Percentiles rank a stretch among this genome's conserved stretches.
Conservation (phyloP, 2,888 invertebrate species). For the Cosmia pyralina region DNA sequence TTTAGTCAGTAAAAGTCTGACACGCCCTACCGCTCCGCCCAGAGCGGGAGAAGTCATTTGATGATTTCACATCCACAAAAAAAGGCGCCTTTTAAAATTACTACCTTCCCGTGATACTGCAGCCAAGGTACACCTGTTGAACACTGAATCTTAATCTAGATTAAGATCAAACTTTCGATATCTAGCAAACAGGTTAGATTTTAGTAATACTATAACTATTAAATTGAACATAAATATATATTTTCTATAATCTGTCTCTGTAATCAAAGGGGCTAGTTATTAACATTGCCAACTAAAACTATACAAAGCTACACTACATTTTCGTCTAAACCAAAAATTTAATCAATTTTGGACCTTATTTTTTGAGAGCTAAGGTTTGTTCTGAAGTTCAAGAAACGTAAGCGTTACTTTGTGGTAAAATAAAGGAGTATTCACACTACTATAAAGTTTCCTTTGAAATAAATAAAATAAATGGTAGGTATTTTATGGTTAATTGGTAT, state of each 20-base stretch:
- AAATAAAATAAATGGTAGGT: too few species aligned
- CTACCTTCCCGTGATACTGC: neutral
- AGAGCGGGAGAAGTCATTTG: too few species aligned
- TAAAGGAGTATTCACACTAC: slow-evolving; percentile 33
- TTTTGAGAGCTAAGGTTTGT: neutral
- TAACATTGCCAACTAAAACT: slow-evolving; percentile 60
- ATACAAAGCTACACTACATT: slow-evolving; percentile 6
- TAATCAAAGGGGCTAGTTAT: slow-evolving; percentile 61
- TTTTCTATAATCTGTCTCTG: slow-evolving; percentile 57
- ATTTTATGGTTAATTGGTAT: too few species aligned
- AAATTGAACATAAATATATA: slow-evolving; percentile 54
- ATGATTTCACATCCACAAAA: too few species aligned
- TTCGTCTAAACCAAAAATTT: neutral
- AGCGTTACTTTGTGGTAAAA: slow-evolving; percentile 30
- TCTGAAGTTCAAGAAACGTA: slow-evolving; percentile 17
- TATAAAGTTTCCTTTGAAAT: neutral
- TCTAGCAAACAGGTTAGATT: slow-evolving; percentile 53
- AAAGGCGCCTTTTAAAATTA: neutral
- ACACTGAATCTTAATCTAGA: slow-evolving; percentile 53
- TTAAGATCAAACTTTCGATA: slow-evolving; percentile 46
- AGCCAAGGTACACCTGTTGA: slow-evolving; percentile 36
- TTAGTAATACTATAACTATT: slow-evolving; percentile 32
- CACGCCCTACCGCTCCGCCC: too few species aligned
- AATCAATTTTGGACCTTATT: slow-evolving; percentile 35
- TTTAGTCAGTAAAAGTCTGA: too few species aligned